Conservation (phyloP, 2,797 vertebrate genomes). For the Hirundo rustica region DNA sequence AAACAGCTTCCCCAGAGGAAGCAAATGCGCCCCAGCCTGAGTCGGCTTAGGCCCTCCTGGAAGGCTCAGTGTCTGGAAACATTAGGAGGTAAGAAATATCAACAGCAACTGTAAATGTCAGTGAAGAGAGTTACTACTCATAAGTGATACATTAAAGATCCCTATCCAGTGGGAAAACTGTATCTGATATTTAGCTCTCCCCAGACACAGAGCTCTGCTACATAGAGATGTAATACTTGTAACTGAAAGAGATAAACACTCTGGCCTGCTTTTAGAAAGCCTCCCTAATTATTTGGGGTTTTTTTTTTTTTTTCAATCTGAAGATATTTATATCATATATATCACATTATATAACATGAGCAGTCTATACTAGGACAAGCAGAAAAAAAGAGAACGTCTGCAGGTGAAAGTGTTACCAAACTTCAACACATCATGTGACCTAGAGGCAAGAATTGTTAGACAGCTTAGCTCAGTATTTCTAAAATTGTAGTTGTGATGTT, state of each 20-base stretch:
- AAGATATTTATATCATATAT: background rate
- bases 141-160: background rate
- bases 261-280: background rate
- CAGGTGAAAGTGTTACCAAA: background rate
- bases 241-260: background rate
- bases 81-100: conserved; percentile 13
- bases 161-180: background rate
- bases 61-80: background rate
- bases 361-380: background rate
- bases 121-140: background rate
- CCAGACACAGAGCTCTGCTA: background rate
- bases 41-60: background rate
- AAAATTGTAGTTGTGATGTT: background rate
- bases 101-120: conserved; percentile 28
- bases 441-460: background rate
- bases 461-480: background rate
- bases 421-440: background rate
- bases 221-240: background rate
- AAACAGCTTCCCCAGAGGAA: conserved; percentile 45
- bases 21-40: background rate
- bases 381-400: background rate
- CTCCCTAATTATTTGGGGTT: background rate
- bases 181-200: background rate
- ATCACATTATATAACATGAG: background rate
- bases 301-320: background rate